A percentile compares a stretch with the other conserved stretches of the same genome.
Evolutionary conservation across 2,797 vertebrate genomes (phyloP).

Genomic region (Chaetodon trifasciatus): DNA sequence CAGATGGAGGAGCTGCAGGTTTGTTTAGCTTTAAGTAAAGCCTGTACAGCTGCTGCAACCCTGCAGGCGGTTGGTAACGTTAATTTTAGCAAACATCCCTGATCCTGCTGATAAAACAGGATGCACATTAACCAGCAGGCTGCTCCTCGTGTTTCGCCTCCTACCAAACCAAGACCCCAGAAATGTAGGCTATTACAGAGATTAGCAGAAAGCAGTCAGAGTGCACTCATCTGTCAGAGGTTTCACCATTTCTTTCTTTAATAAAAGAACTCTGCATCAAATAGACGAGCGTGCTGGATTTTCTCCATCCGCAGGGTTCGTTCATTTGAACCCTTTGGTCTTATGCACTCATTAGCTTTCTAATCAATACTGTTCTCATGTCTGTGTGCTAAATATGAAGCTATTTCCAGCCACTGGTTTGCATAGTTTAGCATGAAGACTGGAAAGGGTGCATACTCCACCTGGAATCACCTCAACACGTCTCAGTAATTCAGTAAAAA

Average conservation of each 20-base stretch:
- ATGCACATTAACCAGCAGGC: constrained; percentile 30
- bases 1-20: constrained; percentile 53
- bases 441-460: neutral
- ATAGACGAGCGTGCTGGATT: too few species aligned
- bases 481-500: too few species aligned
- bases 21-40: constrained; percentile 42
- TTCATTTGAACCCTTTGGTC: neutral
- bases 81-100: constrained; percentile 60
- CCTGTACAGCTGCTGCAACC: constrained; percentile 24
- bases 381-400: neutral
- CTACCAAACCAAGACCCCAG: neutral
- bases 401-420: neutral
- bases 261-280: too few species aligned
- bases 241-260: too few species aligned
- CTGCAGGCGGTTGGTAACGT: constrained; percentile 44
- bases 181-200: neutral
- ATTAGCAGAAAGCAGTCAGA: too few species aligned
- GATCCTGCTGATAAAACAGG: constrained; percentile 60
- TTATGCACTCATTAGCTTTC: neutral
- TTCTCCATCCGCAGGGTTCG: neutral
- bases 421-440: neutral
- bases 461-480: neutral
- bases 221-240: too few species aligned
- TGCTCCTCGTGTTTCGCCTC: constrained; percentile 8
- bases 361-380: neutral